phyloP scores from a whole-genome alignment of 2,888 invertebrate species.

The Pheosia gnoma region DNA sequence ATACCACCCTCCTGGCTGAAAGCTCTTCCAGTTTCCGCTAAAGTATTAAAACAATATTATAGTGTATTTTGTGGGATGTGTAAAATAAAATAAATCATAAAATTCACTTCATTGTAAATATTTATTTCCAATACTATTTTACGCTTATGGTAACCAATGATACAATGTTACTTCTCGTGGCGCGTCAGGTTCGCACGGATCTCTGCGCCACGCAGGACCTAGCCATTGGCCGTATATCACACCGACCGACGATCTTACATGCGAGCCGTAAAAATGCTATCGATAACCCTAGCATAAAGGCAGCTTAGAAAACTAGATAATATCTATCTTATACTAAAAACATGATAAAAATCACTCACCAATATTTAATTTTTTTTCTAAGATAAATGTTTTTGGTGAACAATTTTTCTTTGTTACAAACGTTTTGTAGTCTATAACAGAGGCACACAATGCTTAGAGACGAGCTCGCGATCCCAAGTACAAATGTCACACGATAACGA shows the following conservation, averaged over 20 bases:
- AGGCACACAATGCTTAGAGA: conserved; percentile 80
- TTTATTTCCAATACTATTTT: conserved; percentile 82
- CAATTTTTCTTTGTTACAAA: conserved; percentile 45
- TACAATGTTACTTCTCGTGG: conserved; percentile 69
- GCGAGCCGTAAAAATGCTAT: conserved; percentile 55
- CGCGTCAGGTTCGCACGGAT: conserved; percentile 65
- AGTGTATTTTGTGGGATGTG: background rate
- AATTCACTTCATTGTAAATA: conserved; percentile 74
- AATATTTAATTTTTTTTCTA: conserved; percentile 36
- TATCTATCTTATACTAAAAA: conserved; percentile 52
- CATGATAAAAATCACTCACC: conserved; percentile 42
- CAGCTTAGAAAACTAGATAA: conserved; percentile 71
- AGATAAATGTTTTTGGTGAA: conserved; percentile 43
- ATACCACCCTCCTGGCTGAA: too few species aligned
- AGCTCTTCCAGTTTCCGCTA: too few species aligned
- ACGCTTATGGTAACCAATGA: conserved; percentile 84
- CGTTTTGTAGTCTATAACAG: conserved; percentile 70
- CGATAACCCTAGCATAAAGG: conserved; percentile 63
- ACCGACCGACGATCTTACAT: conserved; percentile 59
- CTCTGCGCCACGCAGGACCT: conserved; percentile 53
- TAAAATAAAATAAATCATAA: conserved; percentile 39
- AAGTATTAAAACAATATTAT: too few species aligned
- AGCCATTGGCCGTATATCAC: conserved; percentile 78
- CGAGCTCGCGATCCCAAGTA: conserved; percentile 56
- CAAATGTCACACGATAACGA: conserved; percentile 52